phyloP scores from a whole-genome alignment of 2,888 invertebrate species.

The Protophormia terraenovae region DNA sequence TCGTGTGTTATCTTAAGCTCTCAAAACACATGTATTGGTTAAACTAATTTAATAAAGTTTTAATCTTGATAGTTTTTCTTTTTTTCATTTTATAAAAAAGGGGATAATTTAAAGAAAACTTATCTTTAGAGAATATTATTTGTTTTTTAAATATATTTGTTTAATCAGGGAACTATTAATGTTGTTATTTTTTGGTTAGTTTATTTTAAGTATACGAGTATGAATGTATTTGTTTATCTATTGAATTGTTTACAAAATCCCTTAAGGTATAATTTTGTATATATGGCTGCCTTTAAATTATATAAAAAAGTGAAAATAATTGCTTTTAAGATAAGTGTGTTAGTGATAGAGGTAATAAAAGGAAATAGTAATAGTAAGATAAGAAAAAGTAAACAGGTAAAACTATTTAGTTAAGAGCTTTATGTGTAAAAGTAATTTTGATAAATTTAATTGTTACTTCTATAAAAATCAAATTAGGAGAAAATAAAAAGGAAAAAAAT shows the following conservation, averaged over 20 bases:
- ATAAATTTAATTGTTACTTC: too few relatives aligned
- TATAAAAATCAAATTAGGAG: too few relatives aligned
- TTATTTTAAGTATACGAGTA: background rate
- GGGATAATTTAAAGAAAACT: background rate
- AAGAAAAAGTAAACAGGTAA: background rate
- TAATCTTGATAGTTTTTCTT: slow-evolving; percentile 30
- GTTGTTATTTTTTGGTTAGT: background rate
- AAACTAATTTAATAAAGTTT: slow-evolving; percentile 60
- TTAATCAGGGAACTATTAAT: slow-evolving; percentile 30
- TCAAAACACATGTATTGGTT: slow-evolving; percentile 48
- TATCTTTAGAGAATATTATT: background rate
- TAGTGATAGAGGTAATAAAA: background rate
- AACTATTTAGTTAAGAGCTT: too few relatives aligned
- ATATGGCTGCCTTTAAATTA: background rate
- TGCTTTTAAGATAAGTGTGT: slow-evolving; percentile 6
- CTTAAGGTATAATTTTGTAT: background rate
- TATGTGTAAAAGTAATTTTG: too few relatives aligned
- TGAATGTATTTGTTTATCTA: background rate
- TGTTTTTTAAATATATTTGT: slow-evolving; percentile 4
- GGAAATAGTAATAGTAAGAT: background rate
- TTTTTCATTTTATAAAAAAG: background rate
- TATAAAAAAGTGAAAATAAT: slow-evolving; percentile 16
- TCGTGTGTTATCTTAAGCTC: slow-evolving; percentile 42
- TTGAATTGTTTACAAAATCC: slow-evolving; percentile 6
- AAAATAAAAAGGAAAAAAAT: too few relatives aligned